Base-by-base conservation (phyloP, 1,140 invertebrate species). In the Asbolus verrucosus region DNA sequence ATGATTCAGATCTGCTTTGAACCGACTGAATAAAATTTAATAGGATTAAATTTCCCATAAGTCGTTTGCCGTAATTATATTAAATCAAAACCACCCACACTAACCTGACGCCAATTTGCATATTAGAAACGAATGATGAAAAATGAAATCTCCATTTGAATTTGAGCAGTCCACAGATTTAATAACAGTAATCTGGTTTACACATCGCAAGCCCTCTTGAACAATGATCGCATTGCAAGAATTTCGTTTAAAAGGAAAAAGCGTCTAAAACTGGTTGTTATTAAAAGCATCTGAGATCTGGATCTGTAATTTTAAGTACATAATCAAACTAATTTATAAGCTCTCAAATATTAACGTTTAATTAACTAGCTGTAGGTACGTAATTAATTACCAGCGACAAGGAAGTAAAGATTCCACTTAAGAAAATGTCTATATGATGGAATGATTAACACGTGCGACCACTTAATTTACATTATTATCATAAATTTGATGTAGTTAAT, bases 21-120 rank as follows among this genome's bases (percentile, higher is more conserved):
- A 1, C 46, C 27, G 21, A 54, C 27, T 54, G 19, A 54, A 54
- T 54, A n/a, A 54, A 54, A 54, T 54, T 54, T 54, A 54, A 54
- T 54, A 54, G 46, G 46, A 54, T 54, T 54, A 54, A 30, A 54
- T 9, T 54, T 21, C 11, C 1, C 19, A n/a, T 36, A 36, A 36
- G 33, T 36, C 33, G n/a, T 36, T 36, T 11, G 18, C 0, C 9
- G 13, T 50, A 50, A 50, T 54, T 54, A 54, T 54, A 27, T 27
- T 16, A 15, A 27, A 54, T 54, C 19, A 27, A 19, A 54, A 27
- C 46, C 46, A 27, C 46, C 46, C 46, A 54, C 46, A n/a, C n/a
- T n/a, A 27, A 27, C 21, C 19, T n/a, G 8, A 43, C 13, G 11
- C n/a, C n/a, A n/a, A n/a, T 54, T 54, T 54, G 46, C 46, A n/a